A percentile compares a stretch with the other conserved stretches of the same genome.
These are phyloP conservation scores for Plectropomus leopardus DNA, from an alignment of 2,113 vertebrate genomes.

Conservation along the genomic window DNA sequence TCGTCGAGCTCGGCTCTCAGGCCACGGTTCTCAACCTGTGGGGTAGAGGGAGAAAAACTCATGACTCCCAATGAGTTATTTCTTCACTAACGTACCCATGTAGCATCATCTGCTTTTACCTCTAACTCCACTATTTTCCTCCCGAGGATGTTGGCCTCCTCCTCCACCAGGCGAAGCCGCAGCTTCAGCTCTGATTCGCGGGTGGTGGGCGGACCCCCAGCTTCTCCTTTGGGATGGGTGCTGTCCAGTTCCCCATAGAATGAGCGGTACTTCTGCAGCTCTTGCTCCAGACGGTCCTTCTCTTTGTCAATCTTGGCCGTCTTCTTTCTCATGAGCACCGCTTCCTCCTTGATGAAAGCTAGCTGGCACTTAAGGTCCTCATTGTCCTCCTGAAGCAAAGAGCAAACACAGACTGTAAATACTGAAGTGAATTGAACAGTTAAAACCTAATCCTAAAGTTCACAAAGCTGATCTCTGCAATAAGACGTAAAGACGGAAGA, in stretches of 20 bases:
- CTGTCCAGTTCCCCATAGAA: slow-evolving; percentile 98
- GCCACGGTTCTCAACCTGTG: slow-evolving; percentile 92
- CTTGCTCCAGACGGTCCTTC: slow-evolving; percentile 94
- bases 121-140: slow-evolving; percentile 97
- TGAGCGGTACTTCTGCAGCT: slow-evolving; percentile 95
- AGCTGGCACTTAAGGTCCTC: slow-evolving; percentile 97
- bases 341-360: slow-evolving; percentile 96
- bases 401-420: slow-evolving; percentile 15
- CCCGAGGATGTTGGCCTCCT: slow-evolving; percentile 97
- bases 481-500: slow-evolving; percentile 21
- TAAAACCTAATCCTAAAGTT: slow-evolving; percentile 16
- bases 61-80: not conserved
- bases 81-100: not conserved
- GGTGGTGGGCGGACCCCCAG: slow-evolving; percentile 94
- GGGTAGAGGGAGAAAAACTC: not conserved
- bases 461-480: not conserved
- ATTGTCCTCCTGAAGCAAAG: slow-evolving; percentile 89
- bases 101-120: slow-evolving; percentile 58
- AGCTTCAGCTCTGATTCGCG: slow-evolving; percentile 97
- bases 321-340: slow-evolving; percentile 96
- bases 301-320: slow-evolving; percentile 97
- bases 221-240: slow-evolving; percentile 95
- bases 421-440: not conserved
- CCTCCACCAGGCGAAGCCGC: slow-evolving; percentile 93
- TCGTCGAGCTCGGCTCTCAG: slow-evolving; percentile 96